phyloP scores from a whole-genome alignment of 2,113 vertebrate genomes.

The Halcyon senegalensis region DNA sequence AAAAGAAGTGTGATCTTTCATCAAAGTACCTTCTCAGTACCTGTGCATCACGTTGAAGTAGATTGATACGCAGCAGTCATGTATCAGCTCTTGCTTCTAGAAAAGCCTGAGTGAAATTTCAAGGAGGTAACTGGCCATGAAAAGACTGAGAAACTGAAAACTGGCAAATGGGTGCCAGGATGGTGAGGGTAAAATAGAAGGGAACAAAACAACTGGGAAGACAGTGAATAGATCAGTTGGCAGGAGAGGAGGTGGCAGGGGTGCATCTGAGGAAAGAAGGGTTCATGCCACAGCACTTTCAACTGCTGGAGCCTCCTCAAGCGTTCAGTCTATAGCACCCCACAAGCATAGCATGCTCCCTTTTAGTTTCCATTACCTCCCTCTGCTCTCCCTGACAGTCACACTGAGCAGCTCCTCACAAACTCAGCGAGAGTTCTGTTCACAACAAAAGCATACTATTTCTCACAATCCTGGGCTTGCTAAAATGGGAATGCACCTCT shows the following conservation, averaged over 20 bases:
- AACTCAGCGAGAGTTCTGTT: fast-evolving
- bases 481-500: background rate
- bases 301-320: background rate
- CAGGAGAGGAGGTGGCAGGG: background rate
- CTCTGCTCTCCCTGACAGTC: background rate
- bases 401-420: background rate
- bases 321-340: background rate
- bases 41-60: background rate
- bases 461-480: background rate
- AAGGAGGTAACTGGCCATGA: background rate
- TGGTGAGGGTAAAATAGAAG: background rate
- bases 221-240: fast-evolving
- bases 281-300: background rate
- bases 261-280: background rate
- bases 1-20: background rate
- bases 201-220: background rate
- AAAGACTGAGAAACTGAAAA: background rate
- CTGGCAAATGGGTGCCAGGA: background rate
- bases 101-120: background rate
- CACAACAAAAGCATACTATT: fast-evolving
- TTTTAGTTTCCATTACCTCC: background rate
- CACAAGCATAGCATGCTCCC: fast-evolving
- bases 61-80: fast-evolving
- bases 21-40: background rate
- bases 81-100: background rate